A percentile compares a stretch with the other conserved stretches of the same genome.
Conservation (phyloP, 2,888 invertebrate genomes). For the Psylliodes chrysocephalus region DNA sequence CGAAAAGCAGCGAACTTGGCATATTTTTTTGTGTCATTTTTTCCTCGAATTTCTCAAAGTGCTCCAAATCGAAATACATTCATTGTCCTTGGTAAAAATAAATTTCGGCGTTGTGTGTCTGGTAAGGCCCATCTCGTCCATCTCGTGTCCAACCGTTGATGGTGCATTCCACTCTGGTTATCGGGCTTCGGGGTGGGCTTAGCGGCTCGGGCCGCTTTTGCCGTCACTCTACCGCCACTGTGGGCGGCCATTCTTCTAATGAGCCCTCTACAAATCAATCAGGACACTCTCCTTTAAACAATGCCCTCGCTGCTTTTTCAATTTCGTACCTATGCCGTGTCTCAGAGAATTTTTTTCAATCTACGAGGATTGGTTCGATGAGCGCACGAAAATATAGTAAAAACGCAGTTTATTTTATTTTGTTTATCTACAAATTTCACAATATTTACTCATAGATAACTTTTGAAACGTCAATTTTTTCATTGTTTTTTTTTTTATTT, state of each 20-base stretch:
- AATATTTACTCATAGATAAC: no score
- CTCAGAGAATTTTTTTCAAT: no score
- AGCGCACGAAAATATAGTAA: no score
- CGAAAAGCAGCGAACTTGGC: background rate
- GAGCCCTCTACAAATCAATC: conserved; percentile 63
- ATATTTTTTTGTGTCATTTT: background rate
- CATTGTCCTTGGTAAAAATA: conserved; percentile 23
- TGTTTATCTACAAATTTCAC: no score
- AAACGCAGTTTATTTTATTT: no score
- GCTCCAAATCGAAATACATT: conserved; percentile 4
- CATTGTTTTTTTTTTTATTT: no score
- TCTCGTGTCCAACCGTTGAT: conserved; percentile 21
- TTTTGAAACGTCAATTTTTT: no score
- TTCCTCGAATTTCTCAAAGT: background rate
- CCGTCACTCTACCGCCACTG: conserved; percentile 50
- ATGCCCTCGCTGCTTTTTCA: conserved; percentile 37
- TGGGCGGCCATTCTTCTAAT: conserved; percentile 59
- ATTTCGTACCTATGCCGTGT: conserved; percentile 23
- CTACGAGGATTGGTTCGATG: no score
- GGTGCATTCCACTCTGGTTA: conserved; percentile 56
- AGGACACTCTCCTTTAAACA: conserved; percentile 43
- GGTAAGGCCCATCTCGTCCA: conserved; percentile 23
- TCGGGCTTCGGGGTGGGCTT: conserved; percentile 60
- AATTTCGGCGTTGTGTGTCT: conserved; percentile 1
- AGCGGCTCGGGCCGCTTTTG: conserved; percentile 51